These are phyloP conservation scores for Caenorhabditis imperialis DNA, from an alignment of 2,888 invertebrate species.

Conservation along the genomic window DNA sequence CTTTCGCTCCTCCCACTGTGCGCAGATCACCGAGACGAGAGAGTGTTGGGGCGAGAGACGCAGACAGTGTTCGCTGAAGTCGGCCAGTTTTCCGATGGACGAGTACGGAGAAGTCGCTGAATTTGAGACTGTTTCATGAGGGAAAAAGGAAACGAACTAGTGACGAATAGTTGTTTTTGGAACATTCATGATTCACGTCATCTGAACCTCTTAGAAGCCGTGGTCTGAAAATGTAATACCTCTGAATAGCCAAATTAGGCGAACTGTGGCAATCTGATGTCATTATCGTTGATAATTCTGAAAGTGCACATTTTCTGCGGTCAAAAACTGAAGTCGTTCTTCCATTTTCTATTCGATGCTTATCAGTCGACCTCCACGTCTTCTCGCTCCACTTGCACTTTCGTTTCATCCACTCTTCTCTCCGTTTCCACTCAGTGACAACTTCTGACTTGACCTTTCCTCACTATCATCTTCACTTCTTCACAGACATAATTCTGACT, in stretches of 20 bases:
- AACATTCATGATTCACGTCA: conserved; percentile 21
- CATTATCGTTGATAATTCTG: too few species aligned
- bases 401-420: conserved; percentile 4
- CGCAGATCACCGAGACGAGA: conserved; percentile 25
- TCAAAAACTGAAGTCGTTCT: too few species aligned
- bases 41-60: conserved; percentile 12
- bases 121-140: conserved; percentile 40
- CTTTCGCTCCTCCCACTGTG: conserved; percentile 42
- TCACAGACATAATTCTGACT: conserved; percentile 24
- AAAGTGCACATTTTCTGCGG: too few species aligned
- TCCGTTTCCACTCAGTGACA: not conserved
- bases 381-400: conserved; percentile 6
- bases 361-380: conserved; percentile 4
- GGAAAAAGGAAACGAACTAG: not conserved
- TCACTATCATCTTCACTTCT: conserved; percentile 11
- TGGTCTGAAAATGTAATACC: too few species aligned
- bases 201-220: too few species aligned
- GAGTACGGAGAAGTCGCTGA: conserved; percentile 34
- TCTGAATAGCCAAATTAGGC: too few species aligned
- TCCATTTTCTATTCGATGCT: conserved; percentile 2
- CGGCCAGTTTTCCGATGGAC: conserved; percentile 38
- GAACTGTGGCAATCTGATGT: too few species aligned
- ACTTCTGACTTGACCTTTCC: conserved; percentile 32
- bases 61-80: conserved; percentile 47
- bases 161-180: conserved; percentile 26